Conservation (phyloP, 1,140 invertebrate species). For the Cotesia glomerata region DNA sequence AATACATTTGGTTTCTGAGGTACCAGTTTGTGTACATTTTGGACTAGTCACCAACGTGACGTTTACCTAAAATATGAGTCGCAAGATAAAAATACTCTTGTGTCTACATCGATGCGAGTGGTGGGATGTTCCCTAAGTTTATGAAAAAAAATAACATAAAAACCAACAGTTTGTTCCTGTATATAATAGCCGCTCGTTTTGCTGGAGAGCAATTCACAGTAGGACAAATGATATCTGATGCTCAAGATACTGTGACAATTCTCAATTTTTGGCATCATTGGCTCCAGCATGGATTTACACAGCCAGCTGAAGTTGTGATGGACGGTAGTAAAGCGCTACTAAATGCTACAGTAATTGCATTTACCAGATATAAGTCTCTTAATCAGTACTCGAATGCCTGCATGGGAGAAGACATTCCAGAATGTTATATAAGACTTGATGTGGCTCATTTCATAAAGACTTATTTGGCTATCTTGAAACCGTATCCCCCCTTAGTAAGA, state of each 20-base stretch:
- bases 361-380: background rate
- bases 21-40: conserved; percentile 36
- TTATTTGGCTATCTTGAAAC: background rate
- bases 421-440: conserved; percentile 3
- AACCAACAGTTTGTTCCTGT: conserved; percentile 24
- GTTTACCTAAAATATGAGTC: conserved; percentile 12
- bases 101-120: conserved; percentile 35
- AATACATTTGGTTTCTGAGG: conserved; percentile 7
- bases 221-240: background rate
- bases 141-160: conserved; percentile 18
- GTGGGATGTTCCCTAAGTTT: conserved; percentile 28
- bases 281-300: conserved; percentile 27
- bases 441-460: conserved; percentile 13
- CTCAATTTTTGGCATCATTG: conserved; percentile 35
- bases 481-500: background rate
- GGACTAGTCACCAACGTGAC: background rate
- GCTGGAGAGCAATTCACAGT: background rate
- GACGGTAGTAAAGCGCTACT: background rate
- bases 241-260: conserved; percentile 24
- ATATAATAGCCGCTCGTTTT: background rate
- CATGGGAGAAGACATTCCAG: background rate
- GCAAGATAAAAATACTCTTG: conserved; percentile 1
- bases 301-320: background rate
- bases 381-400: background rate
- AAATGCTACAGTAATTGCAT: background rate